These are phyloP conservation scores for Drosophila leonis DNA, from an alignment of 2,888 invertebrate species.

Conservation along the genomic window DNA sequence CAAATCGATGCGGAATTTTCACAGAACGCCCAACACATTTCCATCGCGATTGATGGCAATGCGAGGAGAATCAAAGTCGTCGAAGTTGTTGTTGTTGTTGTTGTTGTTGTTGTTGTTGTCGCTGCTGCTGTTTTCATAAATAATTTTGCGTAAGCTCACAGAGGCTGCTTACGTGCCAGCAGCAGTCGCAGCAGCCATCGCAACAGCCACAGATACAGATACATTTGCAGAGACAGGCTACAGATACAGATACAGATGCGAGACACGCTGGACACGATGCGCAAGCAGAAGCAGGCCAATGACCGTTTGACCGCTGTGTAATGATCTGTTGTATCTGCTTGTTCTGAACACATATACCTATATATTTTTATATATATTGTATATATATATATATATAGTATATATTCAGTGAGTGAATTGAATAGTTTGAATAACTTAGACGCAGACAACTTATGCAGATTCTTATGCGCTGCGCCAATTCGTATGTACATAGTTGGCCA, in stretches of 20 bases:
- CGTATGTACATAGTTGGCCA: slow-evolving; percentile 12
- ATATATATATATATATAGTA: background rate
- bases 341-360: slow-evolving; percentile 7
- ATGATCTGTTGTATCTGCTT: slow-evolving; percentile 59
- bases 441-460: slow-evolving; percentile 54
- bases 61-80: slow-evolving; percentile 58
- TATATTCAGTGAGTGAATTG: slow-evolving; percentile 18
- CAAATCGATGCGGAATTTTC: slow-evolving; percentile 72
- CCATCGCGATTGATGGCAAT: slow-evolving; percentile 61
- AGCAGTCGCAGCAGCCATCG: slow-evolving; percentile 34
- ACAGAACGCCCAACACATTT: slow-evolving; percentile 55
- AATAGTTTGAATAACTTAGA: slow-evolving; percentile 36
- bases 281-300: slow-evolving; percentile 72
- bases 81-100: slow-evolving; percentile 14
- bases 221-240: slow-evolving; percentile 18
- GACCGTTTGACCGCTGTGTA: slow-evolving; percentile 80
- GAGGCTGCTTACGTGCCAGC: slow-evolving; percentile 74
- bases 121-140: slow-evolving; percentile 72
- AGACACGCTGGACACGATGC: slow-evolving; percentile 52
- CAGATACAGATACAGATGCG: slow-evolving; percentile 45
- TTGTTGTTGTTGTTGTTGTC: slow-evolving; percentile 24
- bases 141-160: slow-evolving; percentile 78
- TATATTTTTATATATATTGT: background rate
- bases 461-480: slow-evolving; percentile 55
- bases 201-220: slow-evolving; percentile 45